Base-by-base conservation (phyloP, 2,888 invertebrate genomes). In the Nomada fabriciana region DNA sequence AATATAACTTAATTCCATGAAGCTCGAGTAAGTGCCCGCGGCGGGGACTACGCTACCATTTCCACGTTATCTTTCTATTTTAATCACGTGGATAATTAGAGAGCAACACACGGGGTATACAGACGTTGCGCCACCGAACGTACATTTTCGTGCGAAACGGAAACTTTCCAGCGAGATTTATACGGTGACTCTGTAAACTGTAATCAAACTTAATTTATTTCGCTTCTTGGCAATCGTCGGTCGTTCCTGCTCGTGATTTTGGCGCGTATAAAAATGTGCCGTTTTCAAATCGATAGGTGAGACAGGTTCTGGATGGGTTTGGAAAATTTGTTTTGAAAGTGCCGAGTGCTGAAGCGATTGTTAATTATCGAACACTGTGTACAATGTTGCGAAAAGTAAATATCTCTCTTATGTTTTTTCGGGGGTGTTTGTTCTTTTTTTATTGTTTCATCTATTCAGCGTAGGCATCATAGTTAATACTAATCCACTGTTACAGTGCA, bases 11-110 rank as follows among this genome's bases (percentile, higher is more conserved):
- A 42, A 52, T 52, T 42, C 53, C 65, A 61, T 82, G 80, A 84
- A 80, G 70, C 73, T 50, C 59, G 57, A 29, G 29, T 60, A 69
- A 64, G 65, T 29, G 70, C 65, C 29, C 29, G 55, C 9, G 71
- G 63, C 57, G 29, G 60, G 25, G 2, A 50, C 55, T 60, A 69
- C 55, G 59, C 70, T 57, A 63, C 60, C 59, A 57, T 36, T 61
- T 43, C 25, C 57, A 52, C 75, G 63, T 84, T 82, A 79, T 60
- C 67, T 55, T 53, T 68, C 9, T 73, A 55, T 80, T 76, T 76
- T 63, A 63, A 47, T 77, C 55, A 73, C 57, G 29, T 59, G 2
- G 25, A 29, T 70, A 80, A 81, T 63, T 72, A 52, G 36, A 7
- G 36, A 36, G 18, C 50, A 50, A 25, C 68, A 25, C n/a, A 10